Base-by-base conservation (phyloP, 2,888 invertebrate species). In the Pherbina coryleti region DNA sequence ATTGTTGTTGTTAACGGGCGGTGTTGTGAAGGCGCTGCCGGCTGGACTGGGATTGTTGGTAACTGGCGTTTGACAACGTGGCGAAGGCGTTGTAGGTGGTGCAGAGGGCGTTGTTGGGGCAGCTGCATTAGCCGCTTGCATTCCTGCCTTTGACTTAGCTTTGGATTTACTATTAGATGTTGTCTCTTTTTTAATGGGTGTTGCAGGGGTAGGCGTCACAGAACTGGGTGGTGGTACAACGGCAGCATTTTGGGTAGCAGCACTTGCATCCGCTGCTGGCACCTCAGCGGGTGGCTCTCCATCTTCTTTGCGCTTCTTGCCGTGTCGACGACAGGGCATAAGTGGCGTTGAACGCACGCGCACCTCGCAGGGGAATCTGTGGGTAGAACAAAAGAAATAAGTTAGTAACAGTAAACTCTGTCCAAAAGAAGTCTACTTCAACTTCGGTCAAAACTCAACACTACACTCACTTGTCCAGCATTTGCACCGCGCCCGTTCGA, bases 351-450 rank as follows among this genome's bases (percentile, higher is more conserved):
- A 94, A 76, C 97, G 92, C 31, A 97, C 94, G 82, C 97, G 92
- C 28, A 97, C 95, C 90, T 96, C 95, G 91, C 96, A 95, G 64
- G 96, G 94, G 89, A 94, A 98, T 90, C 96, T 96, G 86, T 72
- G 91, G 34, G 28, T 5, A 25, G 60, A 53, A 76, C 66, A 7
- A 14, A 0, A 34, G 31, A 64, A 55, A 69, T 4, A 34, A 1
- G 19, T 17, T 19, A 11, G 22, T 22, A 28, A 25, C 0, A 60
- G 2, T 22, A 60, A 22, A n/a, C 25, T 8, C 25, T 19, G 55
- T 19, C 55, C 9, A 22, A 22, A 22, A 9, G 19, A 22, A 25
- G 7, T 60, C 0, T 11, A 3, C 25, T 60, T 25, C 57, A 22
- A 17, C 66, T 34, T 19, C n/a, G 64, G 31, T 34, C 84, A 90